Percentiles rank a stretch among this genome's conserved stretches.
These are phyloP conservation scores for Dicyrtoma fusca DNA, from an alignment of 2,888 invertebrate genomes.

Conservation along the genomic window DNA sequence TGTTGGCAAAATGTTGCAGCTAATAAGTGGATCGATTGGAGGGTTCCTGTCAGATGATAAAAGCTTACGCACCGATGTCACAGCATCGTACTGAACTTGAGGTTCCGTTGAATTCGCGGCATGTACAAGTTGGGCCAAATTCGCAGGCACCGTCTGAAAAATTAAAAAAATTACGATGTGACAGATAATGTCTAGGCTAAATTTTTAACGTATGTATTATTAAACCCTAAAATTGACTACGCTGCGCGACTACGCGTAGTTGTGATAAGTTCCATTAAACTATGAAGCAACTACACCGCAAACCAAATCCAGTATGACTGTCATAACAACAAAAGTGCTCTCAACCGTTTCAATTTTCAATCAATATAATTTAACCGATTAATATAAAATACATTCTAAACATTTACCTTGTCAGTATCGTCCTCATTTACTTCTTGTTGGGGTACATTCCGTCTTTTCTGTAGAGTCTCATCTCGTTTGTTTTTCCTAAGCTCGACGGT, in stretches of 20 bases:
- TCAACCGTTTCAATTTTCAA: slow-evolving; percentile 8
- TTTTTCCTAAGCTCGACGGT: slow-evolving; percentile 96
- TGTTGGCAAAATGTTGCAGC: slow-evolving; percentile 79
- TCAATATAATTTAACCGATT: not conserved
- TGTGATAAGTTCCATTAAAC: slow-evolving; percentile 2
- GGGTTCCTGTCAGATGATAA: slow-evolving; percentile 88
- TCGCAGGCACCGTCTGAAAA: slow-evolving; percentile 43
- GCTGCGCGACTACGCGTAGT: too few relatives aligned
- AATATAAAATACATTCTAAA: not conserved
- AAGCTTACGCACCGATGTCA: slow-evolving; percentile 82
- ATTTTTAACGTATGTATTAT: too few relatives aligned
- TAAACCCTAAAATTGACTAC: too few relatives aligned
- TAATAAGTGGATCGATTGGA: slow-evolving; percentile 84
- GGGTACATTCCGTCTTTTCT: slow-evolving; percentile 95
- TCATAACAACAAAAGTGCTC: not conserved
- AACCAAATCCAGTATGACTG: slow-evolving; percentile 1
- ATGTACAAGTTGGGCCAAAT: slow-evolving; percentile 49
- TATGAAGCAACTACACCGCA: not conserved
- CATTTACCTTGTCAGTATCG: slow-evolving; percentile 50
- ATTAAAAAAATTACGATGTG: too few relatives aligned
- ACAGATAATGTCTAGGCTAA: too few relatives aligned
- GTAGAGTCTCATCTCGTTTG: slow-evolving; percentile 94
- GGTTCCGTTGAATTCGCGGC: slow-evolving; percentile 52
- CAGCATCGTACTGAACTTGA: slow-evolving; percentile 63
- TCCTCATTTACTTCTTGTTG: slow-evolving; percentile 67